These are phyloP conservation scores for Watsonalla binaria DNA, from an alignment of 2,888 invertebrate genomes.

Conservation along the genomic window DNA sequence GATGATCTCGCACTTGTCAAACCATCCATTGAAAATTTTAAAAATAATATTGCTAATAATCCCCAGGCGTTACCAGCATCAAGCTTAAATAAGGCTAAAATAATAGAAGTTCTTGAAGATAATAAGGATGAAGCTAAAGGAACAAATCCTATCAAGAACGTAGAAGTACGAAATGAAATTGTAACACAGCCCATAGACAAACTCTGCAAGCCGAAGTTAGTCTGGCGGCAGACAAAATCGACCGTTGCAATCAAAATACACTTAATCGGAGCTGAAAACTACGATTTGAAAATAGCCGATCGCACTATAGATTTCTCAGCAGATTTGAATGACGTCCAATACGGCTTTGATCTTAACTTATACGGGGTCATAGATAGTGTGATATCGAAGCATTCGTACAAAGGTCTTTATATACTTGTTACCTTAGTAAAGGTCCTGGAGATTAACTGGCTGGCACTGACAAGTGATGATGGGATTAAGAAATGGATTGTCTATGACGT, in stretches of 20 bases:
- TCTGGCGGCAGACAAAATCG: constrained; percentile 55
- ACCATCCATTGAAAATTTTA: neutral
- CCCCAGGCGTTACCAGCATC: neutral
- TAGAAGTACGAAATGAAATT: no score
- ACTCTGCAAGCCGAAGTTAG: constrained; percentile 45
- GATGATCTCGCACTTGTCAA: constrained; percentile 13
- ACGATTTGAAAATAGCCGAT: constrained; percentile 43
- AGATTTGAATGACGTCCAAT: constrained; percentile 34
- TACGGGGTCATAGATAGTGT: constrained; percentile 48
- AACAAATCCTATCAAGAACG: no score
- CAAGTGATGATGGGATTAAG: constrained; percentile 30
- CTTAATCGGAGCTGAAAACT: constrained; percentile 47
- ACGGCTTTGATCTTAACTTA: constrained; percentile 57
- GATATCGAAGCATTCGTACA: constrained; percentile 42
- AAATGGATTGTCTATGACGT: constrained; percentile 64
- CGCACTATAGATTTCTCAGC: constrained; percentile 43
- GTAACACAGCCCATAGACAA: constrained; percentile 5
- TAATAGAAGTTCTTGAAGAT: no score
- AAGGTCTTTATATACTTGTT: constrained; percentile 58
- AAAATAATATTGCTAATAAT: neutral
- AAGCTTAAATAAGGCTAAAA: no score
- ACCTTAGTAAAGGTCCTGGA: constrained; percentile 43
- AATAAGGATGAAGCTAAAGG: no score
- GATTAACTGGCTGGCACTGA: constrained; percentile 53
- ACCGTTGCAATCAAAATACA: constrained; percentile 51